Evolutionary conservation across 2,113 vertebrate genomes (phyloP).

Genomic region (Podarcis cretensis): DNA sequence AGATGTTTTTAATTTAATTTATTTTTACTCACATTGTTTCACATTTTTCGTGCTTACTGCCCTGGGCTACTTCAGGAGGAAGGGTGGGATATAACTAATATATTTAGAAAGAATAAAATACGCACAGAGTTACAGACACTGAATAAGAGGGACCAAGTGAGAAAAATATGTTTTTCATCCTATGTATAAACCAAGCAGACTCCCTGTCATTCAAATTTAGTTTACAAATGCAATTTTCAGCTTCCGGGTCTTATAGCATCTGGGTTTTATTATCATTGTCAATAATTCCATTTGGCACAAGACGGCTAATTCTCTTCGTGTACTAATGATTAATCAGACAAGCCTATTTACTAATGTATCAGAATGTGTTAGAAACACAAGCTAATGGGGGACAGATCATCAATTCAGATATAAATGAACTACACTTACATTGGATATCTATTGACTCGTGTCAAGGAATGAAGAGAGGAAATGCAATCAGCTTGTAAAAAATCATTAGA

Average conservation of each 20-base stretch:
- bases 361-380: conserved; percentile 99
- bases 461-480: conserved; percentile 94
- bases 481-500: conserved; percentile 83
- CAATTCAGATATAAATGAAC: conserved; percentile 99
- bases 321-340: conserved; percentile 92
- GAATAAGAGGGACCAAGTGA: too few relatives aligned
- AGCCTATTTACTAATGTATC: conserved; percentile 90
- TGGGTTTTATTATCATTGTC: conserved; percentile 93
- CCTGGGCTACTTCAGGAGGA: too few relatives aligned
- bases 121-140: too few relatives aligned
- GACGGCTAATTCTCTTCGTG: conserved; percentile 89
- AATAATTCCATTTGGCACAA: conserved; percentile 96
- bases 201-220: conserved; percentile 61
- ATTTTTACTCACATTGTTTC: too few relatives aligned
- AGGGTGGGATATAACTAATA: too few relatives aligned
- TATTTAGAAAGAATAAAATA: too few relatives aligned
- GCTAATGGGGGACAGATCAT: conserved; percentile 98
- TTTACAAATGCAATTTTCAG: conserved; percentile 57
- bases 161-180: not conserved
- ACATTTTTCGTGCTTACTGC: too few relatives aligned
- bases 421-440: conserved; percentile 92
- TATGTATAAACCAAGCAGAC: conserved; percentile 51
- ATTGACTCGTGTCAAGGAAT: conserved; percentile 97
- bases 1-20: too few relatives aligned
- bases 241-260: conserved; percentile 74